Base-by-base conservation (phyloP, 2,888 invertebrate genomes). In the Urechis unicinctus region DNA sequence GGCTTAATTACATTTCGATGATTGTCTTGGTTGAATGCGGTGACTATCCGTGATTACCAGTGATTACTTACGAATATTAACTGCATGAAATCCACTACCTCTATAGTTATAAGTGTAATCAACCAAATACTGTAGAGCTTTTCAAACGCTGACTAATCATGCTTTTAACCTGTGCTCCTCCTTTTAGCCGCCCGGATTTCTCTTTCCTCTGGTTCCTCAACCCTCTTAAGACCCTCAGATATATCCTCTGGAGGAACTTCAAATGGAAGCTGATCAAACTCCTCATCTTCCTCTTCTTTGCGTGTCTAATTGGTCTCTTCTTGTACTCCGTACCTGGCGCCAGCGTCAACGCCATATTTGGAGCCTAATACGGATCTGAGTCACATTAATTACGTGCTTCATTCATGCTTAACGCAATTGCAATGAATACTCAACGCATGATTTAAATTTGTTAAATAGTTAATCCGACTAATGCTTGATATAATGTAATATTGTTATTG, bases 151-250 rank as follows among this genome's bases (percentile, higher is more conserved):
- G n/a, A n/a, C n/a, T n/a, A n/a, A n/a, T n/a, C n/a, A n/a, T n/a
- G n/a, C 36, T 36, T 36, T 36, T 13, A 36, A 9, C 36, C 17
- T 17, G 9, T 36, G 9, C 36, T 36, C 36, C 13, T 9, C 36
- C 36, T 36, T 50, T 22, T 53, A 63, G 62, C 42, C 60, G 64
- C 2, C 64, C 64, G 13, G 58, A 61, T 42, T 26, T 55, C 13
- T 63, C 64, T 3, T 63, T 63, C 50, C 53, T 63, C 22, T 63
- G 64, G 64, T 55, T 63, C 50, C 48, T 61, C 53, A 60, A 59
- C 46, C 64, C 64, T 3, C 42, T 57, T 41, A 63, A 58, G 41
- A 55, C 62, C 24, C 45, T 63, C 42, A 50, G 49, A 24, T 59
- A 59, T 45, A 53, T 63, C 30, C 44, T 63, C 17, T 63, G 62